Percentiles rank a stretch among this genome's conserved stretches.
These are phyloP conservation scores for Misgurnus mizolepis DNA, from an alignment of 2,113 vertebrate genomes.

Conservation along the genomic window DNA sequence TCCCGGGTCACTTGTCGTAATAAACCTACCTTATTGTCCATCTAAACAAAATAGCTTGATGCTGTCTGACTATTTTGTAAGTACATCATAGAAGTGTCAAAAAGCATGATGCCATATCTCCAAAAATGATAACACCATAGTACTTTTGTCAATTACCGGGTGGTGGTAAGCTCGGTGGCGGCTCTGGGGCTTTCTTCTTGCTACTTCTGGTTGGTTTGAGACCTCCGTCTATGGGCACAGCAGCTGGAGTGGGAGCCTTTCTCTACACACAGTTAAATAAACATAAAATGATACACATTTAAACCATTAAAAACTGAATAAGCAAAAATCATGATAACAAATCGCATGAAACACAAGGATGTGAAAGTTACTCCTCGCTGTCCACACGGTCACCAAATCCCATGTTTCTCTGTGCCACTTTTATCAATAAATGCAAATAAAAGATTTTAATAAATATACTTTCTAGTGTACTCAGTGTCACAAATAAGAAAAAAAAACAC, in stretches of 20 bases:
- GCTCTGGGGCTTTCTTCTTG: slow-evolving; percentile 60
- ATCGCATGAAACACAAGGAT: too few species aligned
- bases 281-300: neutral
- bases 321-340: neutral
- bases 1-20: too few species aligned
- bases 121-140: too few species aligned
- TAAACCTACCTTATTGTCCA: too few species aligned
- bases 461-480: neutral
- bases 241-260: slow-evolving; percentile 50
- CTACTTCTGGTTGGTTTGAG: slow-evolving; percentile 76
- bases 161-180: slow-evolving; percentile 58
- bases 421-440: neutral
- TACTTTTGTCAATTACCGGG: slow-evolving; percentile 67
- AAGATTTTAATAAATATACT: neutral
- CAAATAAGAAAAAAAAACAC: neutral
- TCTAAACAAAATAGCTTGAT: too few species aligned
- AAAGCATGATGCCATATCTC: too few species aligned
- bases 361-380: too few species aligned
- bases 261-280: slow-evolving; percentile 27
- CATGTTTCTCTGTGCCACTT: too few species aligned
- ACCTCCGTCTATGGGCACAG: slow-evolving; percentile 60
- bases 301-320: neutral
- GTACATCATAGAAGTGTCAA: too few species aligned
- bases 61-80: too few species aligned
- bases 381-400: too few species aligned